Evolutionary conservation across 2,888 invertebrate genomes (phyloP).

Genomic region (Coenonympha arcania): DNA sequence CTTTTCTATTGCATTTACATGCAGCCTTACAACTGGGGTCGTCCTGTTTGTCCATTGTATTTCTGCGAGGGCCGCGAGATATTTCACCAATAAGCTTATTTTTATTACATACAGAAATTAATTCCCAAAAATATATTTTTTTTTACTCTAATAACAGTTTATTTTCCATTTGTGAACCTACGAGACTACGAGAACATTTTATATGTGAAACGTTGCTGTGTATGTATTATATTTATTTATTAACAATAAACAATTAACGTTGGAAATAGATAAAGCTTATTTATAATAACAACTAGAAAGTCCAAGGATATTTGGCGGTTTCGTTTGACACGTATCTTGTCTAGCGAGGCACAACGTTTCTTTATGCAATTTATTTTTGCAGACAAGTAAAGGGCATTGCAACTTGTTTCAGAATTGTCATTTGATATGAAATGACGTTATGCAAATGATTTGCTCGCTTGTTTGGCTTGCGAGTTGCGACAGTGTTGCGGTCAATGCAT

Average conservation of each 20-base stretch:
- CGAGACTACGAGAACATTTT: too few relatives aligned
- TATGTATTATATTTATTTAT: too few relatives aligned
- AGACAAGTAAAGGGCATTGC: slow-evolving; percentile 15
- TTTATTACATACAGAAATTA: too few relatives aligned
- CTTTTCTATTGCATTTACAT: too few relatives aligned
- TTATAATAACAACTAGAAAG: slow-evolving; percentile 9
- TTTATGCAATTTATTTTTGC: slow-evolving; percentile 4
- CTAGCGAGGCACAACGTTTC: not conserved
- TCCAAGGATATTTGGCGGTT: slow-evolving; percentile 1
- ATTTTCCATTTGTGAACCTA: too few relatives aligned
- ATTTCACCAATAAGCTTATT: too few relatives aligned
- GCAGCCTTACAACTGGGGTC: too few relatives aligned
- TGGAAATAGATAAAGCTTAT: not conserved
- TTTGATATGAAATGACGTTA: slow-evolving; percentile 18
- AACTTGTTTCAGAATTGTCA: slow-evolving; percentile 18
- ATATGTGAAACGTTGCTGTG: not conserved
- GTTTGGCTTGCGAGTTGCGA: slow-evolving; percentile 1
- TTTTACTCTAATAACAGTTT: too few relatives aligned
- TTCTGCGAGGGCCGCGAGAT: too few relatives aligned
- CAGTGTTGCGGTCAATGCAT: not conserved
- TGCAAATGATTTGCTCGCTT: slow-evolving; percentile 12
- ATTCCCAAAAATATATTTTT: too few relatives aligned
- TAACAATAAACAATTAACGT: not conserved
- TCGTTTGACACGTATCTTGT: slow-evolving; percentile 8
- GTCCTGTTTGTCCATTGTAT: too few relatives aligned